phyloP scores from a whole-genome alignment of 2,113 vertebrate species.

The Capra hircus region DNA sequence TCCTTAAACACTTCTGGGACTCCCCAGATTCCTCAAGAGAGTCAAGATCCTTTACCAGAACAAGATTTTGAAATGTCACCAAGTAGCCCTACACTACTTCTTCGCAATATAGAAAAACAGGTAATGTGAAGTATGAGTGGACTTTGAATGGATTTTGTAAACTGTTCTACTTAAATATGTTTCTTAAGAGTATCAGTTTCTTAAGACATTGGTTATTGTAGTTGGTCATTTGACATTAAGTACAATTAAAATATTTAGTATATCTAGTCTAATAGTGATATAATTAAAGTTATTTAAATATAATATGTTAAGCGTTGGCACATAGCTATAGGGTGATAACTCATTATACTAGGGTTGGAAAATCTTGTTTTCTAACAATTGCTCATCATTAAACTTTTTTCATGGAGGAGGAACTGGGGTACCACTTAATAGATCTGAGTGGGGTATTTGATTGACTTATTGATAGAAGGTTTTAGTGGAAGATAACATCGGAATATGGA shows the following conservation, averaged over 20 bases:
- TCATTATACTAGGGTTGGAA: neutral
- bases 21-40: conserved; percentile 73
- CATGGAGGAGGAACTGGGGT: neutral
- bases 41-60: conserved; percentile 82
- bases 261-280: neutral
- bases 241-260: conserved; percentile 10
- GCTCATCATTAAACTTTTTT: neutral
- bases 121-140: conserved; percentile 80
- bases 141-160: conserved; percentile 6
- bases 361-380: neutral
- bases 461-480: conserved; percentile 9
- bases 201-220: neutral
- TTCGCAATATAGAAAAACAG: conserved; percentile 96
- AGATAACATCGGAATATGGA: neutral
- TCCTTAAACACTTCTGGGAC: conserved; percentile 81
- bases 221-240: conserved; percentile 43
- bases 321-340: neutral
- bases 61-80: conserved; percentile 89
- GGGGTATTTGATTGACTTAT: neutral
- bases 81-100: conserved; percentile 91
- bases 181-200: neutral
- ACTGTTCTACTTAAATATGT: conserved; percentile 9
- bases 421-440: neutral
- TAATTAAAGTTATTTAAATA: conserved; percentile 7
- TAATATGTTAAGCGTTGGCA: neutral